Conservation (phyloP, 2,888 invertebrate genomes). For the Heliconius ethilla region DNA sequence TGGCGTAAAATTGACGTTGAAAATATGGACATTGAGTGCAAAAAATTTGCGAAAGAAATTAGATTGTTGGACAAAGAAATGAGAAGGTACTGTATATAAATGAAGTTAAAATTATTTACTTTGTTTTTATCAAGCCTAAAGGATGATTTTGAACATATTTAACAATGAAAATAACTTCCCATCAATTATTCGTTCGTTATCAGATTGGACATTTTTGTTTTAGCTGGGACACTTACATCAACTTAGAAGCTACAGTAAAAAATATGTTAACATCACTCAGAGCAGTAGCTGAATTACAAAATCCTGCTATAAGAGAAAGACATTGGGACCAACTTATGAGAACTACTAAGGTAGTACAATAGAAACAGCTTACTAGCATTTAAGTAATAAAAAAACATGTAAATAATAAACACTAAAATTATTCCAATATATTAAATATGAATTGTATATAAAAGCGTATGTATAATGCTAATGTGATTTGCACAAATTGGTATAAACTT, state of each 20-base stretch:
- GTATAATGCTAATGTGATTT: constrained; percentile 45
- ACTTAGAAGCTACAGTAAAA: constrained; percentile 94
- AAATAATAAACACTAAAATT: constrained; percentile 43
- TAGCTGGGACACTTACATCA: constrained; percentile 94
- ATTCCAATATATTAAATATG: constrained; percentile 1
- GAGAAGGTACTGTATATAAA: constrained; percentile 80
- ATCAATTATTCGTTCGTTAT: not conserved
- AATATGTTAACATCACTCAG: constrained; percentile 97
- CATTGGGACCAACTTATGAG: constrained; percentile 99
- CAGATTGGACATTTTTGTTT: constrained; percentile 39
- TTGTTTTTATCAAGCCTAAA: not conserved
- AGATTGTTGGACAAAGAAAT: constrained; percentile 96
- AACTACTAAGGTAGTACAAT: constrained; percentile 90
- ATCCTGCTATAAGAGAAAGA: constrained; percentile 96
- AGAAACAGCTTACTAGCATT: not conserved
- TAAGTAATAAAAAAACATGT: constrained; percentile 28
- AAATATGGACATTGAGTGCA: constrained; percentile 99
- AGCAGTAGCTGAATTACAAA: constrained; percentile 97
- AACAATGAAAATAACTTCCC: not conserved
- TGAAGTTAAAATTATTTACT: not conserved
- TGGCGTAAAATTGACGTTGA: constrained; percentile 99
- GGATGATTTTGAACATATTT: not conserved
- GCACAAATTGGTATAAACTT: constrained; percentile 42
- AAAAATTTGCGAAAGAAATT: constrained; percentile 97
- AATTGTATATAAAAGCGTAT: constrained; percentile 41